Conservation (phyloP, 2,797 vertebrate genomes). For the Muscicapa comitata region DNA sequence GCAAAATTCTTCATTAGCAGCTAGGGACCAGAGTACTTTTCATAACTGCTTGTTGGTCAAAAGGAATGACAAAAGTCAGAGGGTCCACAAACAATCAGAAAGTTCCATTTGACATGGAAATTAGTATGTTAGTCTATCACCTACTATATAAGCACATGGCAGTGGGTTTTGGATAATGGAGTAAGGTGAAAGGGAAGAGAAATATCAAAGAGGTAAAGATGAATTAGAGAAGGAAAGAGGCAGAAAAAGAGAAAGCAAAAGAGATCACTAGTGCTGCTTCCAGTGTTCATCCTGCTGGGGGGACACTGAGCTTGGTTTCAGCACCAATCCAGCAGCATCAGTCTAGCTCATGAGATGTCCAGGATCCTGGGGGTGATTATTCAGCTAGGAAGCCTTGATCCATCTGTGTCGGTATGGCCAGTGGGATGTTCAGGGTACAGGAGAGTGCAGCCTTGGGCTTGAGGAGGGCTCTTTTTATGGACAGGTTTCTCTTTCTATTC, state of each 20-base stretch:
- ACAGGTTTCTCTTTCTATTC: not conserved
- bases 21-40: not conserved
- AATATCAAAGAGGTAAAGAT: not conserved
- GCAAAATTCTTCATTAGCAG: not conserved
- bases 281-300: not conserved
- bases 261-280: not conserved
- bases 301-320: not conserved
- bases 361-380: not conserved
- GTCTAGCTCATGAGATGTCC: not conserved
- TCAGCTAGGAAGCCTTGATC: not conserved
- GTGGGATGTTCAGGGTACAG: not conserved
- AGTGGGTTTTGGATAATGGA: not conserved
- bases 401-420: accelerated
- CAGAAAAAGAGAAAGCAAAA: not conserved
- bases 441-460: not conserved
- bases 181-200: not conserved
- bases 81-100: not conserved
- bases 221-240: not conserved
- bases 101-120: not conserved
- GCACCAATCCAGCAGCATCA: not conserved
- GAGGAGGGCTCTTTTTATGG: not conserved
- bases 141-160: not conserved
- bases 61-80: not conserved
- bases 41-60: not conserved
- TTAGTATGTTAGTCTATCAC: not conserved